phyloP scores from a whole-genome alignment of 2,113 vertebrate species.

The Alligator sinensis region DNA sequence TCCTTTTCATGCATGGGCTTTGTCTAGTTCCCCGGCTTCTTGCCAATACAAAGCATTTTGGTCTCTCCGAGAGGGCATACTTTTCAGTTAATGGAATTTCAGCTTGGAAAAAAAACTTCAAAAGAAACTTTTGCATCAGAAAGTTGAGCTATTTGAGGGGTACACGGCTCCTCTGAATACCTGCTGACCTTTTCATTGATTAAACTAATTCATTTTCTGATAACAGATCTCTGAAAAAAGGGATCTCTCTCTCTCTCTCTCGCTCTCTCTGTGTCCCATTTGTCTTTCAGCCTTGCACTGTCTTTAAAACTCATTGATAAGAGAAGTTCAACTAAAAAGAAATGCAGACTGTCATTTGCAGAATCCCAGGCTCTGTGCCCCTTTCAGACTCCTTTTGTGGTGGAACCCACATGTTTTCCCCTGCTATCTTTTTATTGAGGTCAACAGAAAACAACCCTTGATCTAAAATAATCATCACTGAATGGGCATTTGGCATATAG shows the following conservation, averaged over 20 bases:
- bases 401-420: background rate
- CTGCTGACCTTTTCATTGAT: background rate
- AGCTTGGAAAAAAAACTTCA: background rate
- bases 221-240: background rate
- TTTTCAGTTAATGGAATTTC: background rate
- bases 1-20: background rate
- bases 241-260: background rate
- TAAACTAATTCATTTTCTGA: background rate
- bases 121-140: background rate
- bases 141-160: background rate
- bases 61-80: background rate
- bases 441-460: constrained; percentile 8
- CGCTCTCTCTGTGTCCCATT: background rate
- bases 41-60: background rate
- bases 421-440: background rate
- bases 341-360: background rate
- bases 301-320: background rate
- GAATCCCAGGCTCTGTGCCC: background rate
- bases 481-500: constrained; percentile 12
- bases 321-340: background rate
- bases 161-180: background rate
- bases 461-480: background rate
- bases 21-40: background rate
- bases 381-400: background rate
- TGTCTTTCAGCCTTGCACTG: background rate